A percentile compares a stretch with the other conserved stretches of the same genome.
Conservation (phyloP, 2,113 vertebrate genomes). For the Mionectes macconnelli region DNA sequence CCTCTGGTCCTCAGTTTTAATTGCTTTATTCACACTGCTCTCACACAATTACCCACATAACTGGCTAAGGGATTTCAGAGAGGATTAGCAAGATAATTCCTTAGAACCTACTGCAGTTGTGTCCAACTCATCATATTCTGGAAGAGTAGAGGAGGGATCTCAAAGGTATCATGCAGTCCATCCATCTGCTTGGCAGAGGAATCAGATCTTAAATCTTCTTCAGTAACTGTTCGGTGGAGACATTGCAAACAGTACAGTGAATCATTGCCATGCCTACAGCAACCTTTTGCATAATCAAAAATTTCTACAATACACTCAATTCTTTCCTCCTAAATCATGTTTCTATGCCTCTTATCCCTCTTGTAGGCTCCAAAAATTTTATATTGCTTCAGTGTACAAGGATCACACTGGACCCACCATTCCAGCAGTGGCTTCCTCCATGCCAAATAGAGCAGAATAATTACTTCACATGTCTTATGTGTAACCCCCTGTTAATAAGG, state of each 20-base stretch:
- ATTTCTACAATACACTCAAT: neutral
- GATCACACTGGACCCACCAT: neutral
- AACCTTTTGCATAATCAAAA: neutral
- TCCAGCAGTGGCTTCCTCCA: neutral
- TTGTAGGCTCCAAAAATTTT: neutral
- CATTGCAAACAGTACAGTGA: neutral
- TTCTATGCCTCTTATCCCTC: neutral
- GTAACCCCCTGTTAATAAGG: neutral
- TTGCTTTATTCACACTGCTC: neutral
- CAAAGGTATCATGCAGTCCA: neutral
- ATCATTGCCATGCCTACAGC: neutral
- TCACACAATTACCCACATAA: neutral
- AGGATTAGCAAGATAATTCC: neutral
- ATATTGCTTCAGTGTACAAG: neutral
- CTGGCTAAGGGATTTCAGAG: neutral
- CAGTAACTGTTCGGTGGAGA: neutral
- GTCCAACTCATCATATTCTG: fast-evolving
- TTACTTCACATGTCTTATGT: neutral
- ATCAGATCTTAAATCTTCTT: neutral
- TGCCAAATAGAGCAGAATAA: neutral
- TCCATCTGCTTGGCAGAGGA: neutral
- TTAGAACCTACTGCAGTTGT: neutral
- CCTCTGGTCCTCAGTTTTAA: conserved; percentile 1
- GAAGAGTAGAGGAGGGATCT: neutral
- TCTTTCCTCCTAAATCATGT: neutral